Conservation (phyloP, 2,113 vertebrate species). For the Gyps fulvus region DNA sequence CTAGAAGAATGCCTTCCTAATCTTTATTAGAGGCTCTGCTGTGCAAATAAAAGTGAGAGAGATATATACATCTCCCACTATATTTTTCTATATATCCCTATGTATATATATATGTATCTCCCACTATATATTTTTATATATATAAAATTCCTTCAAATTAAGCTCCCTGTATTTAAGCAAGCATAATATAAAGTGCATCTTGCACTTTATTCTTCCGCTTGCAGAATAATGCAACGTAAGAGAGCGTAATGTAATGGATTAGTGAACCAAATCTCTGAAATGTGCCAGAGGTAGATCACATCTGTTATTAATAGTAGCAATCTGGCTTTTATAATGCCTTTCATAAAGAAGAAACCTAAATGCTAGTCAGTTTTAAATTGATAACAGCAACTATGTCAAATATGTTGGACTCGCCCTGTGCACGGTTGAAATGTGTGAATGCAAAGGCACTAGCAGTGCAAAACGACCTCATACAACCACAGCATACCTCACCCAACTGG, state of each 20-base stretch:
- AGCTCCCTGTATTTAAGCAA: not conserved
- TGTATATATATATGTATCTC: not conserved
- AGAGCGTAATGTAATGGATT: not conserved
- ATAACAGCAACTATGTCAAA: not conserved
- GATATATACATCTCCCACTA: not conserved
- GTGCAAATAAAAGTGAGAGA: not conserved
- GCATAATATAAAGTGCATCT: not conserved
- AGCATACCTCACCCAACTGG: not conserved
- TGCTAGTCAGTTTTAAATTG: not conserved
- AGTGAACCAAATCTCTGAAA: not conserved
- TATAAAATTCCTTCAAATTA: not conserved
- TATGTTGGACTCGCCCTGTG: not conserved
- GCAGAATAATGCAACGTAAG: not conserved
- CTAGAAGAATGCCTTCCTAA: not conserved
- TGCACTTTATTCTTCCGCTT: not conserved
- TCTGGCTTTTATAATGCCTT: not conserved
- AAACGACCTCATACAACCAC: not conserved
- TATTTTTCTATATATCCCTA: not conserved
- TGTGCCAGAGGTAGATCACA: not conserved
- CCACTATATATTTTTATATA: not conserved
- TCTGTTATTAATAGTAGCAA: not conserved
- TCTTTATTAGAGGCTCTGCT: not conserved
- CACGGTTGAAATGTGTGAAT: not conserved
- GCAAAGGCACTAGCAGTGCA: not conserved
- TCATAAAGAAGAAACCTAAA: not conserved